Evolutionary conservation across 2,797 vertebrate genomes (phyloP), one percentile per base, ranked within the genome.

Genomic region (Parotocinclus haroldoi): DNA sequence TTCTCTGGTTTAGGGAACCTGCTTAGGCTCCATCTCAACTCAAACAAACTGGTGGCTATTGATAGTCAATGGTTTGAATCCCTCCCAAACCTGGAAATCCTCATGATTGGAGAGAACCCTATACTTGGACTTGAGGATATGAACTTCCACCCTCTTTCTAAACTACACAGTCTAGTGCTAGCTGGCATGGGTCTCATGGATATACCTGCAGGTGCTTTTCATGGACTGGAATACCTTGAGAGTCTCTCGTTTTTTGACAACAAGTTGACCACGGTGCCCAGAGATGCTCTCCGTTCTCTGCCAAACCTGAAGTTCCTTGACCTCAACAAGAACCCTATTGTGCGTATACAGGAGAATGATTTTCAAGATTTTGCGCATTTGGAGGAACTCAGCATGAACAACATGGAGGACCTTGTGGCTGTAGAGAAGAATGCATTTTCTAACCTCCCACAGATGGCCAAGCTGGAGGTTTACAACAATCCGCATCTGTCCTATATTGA

Each of bases 61-160:
- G 83, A 91, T 75, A 89, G 88, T 46, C 86, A 81, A 27, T 93
- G 92, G 91, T 92, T 93, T 13, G 85, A 90, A 69, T 83, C 86
- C n/a, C 83, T 93, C 48, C 91, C 90, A 0, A 89, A 88, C 11
- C 79, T 93, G 74, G 91, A 93, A 83, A 92, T 93, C 67, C 83
- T 93, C 53, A 93, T 93, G 92, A 90, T 92, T 3, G 92, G 92
- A 9, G 91, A 92, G 75, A 93, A 93, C 74, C 89, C 91, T 7
- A 89, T 93, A 67, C 80, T 90, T 52, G 89, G 85, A 10, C 78
- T 93, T 60, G 84, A 89, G 67, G 89, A 89, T 37, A 83, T 85
- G 78, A 91, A 89, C 76, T 93, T 93, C 77, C 82, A 81, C 66
- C 91, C 90, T 1, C 81, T 93, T 64, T 83, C 87, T 11, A 87